Evolutionary conservation across 2,797 vertebrate species (phyloP), one percentile per base, ranked within the genome.

Genomic region (Aulostomus chinensis): DNA sequence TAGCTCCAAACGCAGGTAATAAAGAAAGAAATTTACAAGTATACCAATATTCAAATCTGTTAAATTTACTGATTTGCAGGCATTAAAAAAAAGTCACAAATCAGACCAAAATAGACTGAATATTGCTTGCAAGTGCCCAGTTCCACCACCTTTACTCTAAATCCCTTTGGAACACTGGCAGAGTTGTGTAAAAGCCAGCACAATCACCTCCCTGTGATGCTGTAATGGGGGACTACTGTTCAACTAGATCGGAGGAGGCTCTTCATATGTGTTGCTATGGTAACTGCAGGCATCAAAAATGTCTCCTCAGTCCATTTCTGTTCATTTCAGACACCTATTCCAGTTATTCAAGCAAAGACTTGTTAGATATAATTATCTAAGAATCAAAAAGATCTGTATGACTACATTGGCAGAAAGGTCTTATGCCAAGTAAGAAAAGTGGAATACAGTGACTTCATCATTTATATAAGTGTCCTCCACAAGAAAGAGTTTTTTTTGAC

Each of bases 221-320:
- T 65, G 50, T 62, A 64, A 78, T 58, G 58, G 35, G 68, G 54
- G 64, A 73, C 25, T 47, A 67, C 75, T 45, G 51, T 63, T 80
- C 61, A 70, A 49, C 73, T 47, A 80, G 32, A 68, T 45, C 73
- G 26, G 60, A 49, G 58, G 54, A 56, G 54, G 58, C 73, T 73
- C 70, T 69, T 81, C 73, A 82, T 73, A 52, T 13, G 33, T 47
- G 82, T 86, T 81, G 51, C 86, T 79, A 85, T 84, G 78, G 83
- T 79, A 85, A 88, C 80, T 24, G 40, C 50, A 49, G 30, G 39
- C 69, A 85, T 74, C 42, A 73, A 59, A 72, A 65, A 73, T 53
- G 50, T 68, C 48, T 61, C 39, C 45, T 26, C 8, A 16, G 37
- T n/a, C 31, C 33, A 29, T 49, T 36, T 49, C 12, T 52, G 37